Base-by-base conservation (phyloP, 2,797 vertebrate genomes). In the Cuniculus paca region DNA sequence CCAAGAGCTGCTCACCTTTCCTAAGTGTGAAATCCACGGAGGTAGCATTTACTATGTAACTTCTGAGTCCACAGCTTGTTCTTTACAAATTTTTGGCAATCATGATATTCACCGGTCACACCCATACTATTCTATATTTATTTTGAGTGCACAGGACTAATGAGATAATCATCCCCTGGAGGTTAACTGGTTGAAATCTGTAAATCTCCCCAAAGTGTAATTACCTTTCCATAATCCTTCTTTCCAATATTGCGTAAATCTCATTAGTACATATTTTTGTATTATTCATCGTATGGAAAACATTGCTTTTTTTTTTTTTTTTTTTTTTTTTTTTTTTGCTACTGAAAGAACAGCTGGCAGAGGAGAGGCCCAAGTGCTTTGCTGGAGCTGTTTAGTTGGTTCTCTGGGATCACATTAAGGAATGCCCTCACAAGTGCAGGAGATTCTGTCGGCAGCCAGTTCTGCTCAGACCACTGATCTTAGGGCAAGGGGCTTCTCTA, bases 191-290 rank as follows among this genome's bases (percentile, higher is more conserved):
- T 95, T 97, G 97, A 97, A 95, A 95, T 94, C 91, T 97, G 83
- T 97, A 97, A 97, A 96, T 97, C 95, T 94, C 97, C 96, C 96
- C 80, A 97, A 97, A 81, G 83, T 97, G 48, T 89, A 97, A 98
- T 98, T 97, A 97, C 93, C 91, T 96, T 85, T 75, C 90, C 92
- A 95, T 97, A 79, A 65, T 61, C 94, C 61, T 6, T 96, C 91
- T 97, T 95, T 22, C 31, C 85, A 96, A 48, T 50, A 96, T 98
- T 98, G 79, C 0, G 1, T 95, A 90, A 92, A 75, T 91, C 96
- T 97, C 36, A 72, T 98, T 98, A 97, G 92, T 81, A 97, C 88
- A 52, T 75, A 26, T 95, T 86, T 95, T 77, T 70, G 61, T 2
- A 31, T 79, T 65, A 48, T 74, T 95, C 58, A 89, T 63, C 70